Conservation (phyloP, 30 jellyfish, hydroid and myxozoan species). For the Pelagia noctiluca region DNA sequence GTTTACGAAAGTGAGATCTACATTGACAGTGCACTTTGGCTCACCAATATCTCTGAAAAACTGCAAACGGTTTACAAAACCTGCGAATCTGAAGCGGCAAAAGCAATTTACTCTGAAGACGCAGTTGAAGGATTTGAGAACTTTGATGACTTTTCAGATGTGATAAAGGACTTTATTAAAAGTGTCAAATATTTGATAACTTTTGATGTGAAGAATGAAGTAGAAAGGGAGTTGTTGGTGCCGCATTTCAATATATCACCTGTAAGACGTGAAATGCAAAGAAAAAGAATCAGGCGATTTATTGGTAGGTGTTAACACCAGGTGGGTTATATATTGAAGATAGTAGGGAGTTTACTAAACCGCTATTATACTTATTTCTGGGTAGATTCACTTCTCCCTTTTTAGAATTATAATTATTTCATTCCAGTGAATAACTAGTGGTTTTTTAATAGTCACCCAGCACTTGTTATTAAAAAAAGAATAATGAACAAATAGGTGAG, state of each 20-base stretch:
- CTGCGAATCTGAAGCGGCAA: slow-evolving; percentile 9
- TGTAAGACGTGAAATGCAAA: background rate
- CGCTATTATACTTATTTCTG: no score
- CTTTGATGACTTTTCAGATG: slow-evolving; percentile 55
- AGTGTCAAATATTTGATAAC: slow-evolving; percentile 38
- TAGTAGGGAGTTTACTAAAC: no score
- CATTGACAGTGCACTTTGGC: background rate
- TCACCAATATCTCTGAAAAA: background rate
- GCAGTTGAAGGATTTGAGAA: slow-evolving; percentile 9
- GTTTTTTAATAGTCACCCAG: no score
- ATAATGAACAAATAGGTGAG: no score
- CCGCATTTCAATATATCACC: slow-evolving; percentile 28
- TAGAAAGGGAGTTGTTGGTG: slow-evolving; percentile 32
- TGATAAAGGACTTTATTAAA: slow-evolving; percentile 46
- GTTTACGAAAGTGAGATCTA: background rate
- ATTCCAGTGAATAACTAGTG: no score
- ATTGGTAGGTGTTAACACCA: no score
- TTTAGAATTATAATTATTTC: no score
- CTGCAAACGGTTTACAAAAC: slow-evolving; percentile 22
- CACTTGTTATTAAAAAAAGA: no score
- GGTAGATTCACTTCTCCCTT: no score
- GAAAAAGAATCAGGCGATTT: no score
- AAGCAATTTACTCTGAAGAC: background rate
- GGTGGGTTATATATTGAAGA: no score
- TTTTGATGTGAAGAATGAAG: slow-evolving; percentile 21